Evolutionary conservation across 2,113 vertebrate genomes (phyloP).

Genomic region (Odocoileus hemionus): DNA sequence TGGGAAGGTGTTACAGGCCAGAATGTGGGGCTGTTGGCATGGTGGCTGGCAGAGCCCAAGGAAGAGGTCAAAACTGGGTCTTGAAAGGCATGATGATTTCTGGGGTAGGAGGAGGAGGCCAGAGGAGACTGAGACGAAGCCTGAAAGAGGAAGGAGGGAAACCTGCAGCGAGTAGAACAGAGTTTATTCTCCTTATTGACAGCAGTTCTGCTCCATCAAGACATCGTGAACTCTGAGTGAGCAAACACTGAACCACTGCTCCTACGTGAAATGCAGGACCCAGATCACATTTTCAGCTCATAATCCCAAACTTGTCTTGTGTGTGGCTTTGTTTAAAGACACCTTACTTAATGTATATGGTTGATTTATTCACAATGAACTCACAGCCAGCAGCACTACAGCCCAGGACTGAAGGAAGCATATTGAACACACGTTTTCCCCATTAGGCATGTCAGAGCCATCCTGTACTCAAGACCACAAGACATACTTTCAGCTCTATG

Average conservation of each 20-base stretch:
- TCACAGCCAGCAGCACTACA: background rate
- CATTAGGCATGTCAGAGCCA: background rate
- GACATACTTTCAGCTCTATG: background rate
- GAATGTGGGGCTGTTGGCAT: background rate
- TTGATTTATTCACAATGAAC: background rate
- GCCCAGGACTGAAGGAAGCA: background rate
- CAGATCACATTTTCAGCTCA: background rate
- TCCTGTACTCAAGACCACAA: background rate
- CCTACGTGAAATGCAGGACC: background rate
- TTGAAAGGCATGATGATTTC: background rate
- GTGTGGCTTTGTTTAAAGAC: background rate
- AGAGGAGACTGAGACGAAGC: background rate
- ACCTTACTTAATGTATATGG: background rate
- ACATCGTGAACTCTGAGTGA: background rate
- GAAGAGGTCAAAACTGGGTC: background rate
- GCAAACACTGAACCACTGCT: background rate
- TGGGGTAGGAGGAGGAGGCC: background rate
- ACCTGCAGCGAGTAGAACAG: background rate
- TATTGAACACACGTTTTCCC: background rate
- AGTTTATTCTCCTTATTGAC: background rate
- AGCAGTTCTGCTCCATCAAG: background rate
- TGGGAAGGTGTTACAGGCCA: background rate
- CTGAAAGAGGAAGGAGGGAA: background rate
- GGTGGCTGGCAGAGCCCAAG: background rate
- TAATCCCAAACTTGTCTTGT: background rate